Base-by-base conservation (phyloP, 2,797 vertebrate genomes). In the Rhinatrema bivittatum region DNA sequence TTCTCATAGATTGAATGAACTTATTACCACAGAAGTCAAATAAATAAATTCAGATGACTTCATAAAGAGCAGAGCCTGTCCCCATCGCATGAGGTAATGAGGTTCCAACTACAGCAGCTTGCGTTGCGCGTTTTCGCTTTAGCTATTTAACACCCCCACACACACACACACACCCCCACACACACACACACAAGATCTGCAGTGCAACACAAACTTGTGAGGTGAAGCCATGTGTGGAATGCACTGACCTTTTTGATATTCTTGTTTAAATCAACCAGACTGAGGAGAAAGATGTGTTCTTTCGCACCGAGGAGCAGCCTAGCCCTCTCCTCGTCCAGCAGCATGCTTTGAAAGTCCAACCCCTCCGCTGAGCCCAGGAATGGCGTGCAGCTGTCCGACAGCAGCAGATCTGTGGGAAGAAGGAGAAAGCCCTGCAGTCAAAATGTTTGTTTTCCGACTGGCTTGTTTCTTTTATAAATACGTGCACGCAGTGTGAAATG, bases 321-420 rank as follows among this genome's bases (percentile, higher is more conserved):
- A 39, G 89, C 81, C 50, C 85, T 85, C 78, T 98, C 96, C 61
- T 98, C 94, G 44, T 99, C 96, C 62, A 99, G 48, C 46, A 98
- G 78, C 65, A 98, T 69, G 1, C 92, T 90, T 65, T 90, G 92
- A 73, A 94, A 93, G 70, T 89, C 90, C 50, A 94, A 82, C 28
- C 89, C 90, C 39, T 92, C 90, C 0, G 82, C 57, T 15, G 92
- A 87, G 29, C 89, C 88, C 76, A 91, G 44, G 67, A 95, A 94
- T 22, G 89, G 76, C 49, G 90, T 81, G n/a, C 88, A 85, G 62
- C 93, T 94, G 67, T 91, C 91, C 42, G 89, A 91, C 61, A 89
- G 82, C 42, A 93, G 65, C 58, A 98, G 76, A 24, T 98, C 96
- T 98, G 77, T 42, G 37, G 55, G 41, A 39, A 60, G 76, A 65